A percentile compares a stretch with the other conserved stretches of the same genome.
Conservation (phyloP, 1,140 invertebrate genomes). For the Maconellicoccus hirsutus region DNA sequence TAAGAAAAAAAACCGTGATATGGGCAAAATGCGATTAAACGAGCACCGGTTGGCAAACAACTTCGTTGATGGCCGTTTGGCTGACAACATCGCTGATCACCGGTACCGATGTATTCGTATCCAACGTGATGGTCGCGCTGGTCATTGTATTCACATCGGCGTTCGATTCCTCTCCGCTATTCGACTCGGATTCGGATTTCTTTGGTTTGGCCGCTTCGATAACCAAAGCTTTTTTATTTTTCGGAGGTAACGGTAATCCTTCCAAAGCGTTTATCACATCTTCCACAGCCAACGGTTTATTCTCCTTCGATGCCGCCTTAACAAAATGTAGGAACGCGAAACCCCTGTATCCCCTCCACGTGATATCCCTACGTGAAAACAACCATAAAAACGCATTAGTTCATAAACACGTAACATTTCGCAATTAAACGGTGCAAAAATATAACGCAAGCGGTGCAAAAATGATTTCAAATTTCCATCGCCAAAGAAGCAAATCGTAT, state of each 20-base stretch:
- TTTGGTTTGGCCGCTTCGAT: slow-evolving; percentile 7
- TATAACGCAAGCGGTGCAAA: background rate
- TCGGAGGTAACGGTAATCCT: background rate
- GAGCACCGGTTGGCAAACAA: background rate
- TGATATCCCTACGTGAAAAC: slow-evolving; percentile 41
- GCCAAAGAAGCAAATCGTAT: background rate
- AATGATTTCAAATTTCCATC: background rate
- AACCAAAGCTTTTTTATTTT: background rate
- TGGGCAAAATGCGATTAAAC: background rate
- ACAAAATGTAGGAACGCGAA: slow-evolving; percentile 53
- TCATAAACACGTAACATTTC: too few species aligned
- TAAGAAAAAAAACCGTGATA: background rate
- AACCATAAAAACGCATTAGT: background rate
- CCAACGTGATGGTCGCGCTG: background rate
- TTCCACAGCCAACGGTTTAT: slow-evolving; percentile 12
- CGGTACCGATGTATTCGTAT: background rate
- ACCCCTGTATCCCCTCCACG: slow-evolving; percentile 49
- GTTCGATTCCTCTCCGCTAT: background rate
- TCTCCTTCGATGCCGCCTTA: slow-evolving; percentile 33
- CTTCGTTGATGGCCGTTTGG: too few species aligned
- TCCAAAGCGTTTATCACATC: background rate
- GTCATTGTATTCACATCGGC: background rate
- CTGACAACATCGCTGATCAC: background rate
- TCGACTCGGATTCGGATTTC: background rate
- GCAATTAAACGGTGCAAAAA: background rate